These are phyloP conservation scores for Melikaiella ostensackeni DNA, from an alignment of 2,888 invertebrate genomes.

Conservation along the genomic window DNA sequence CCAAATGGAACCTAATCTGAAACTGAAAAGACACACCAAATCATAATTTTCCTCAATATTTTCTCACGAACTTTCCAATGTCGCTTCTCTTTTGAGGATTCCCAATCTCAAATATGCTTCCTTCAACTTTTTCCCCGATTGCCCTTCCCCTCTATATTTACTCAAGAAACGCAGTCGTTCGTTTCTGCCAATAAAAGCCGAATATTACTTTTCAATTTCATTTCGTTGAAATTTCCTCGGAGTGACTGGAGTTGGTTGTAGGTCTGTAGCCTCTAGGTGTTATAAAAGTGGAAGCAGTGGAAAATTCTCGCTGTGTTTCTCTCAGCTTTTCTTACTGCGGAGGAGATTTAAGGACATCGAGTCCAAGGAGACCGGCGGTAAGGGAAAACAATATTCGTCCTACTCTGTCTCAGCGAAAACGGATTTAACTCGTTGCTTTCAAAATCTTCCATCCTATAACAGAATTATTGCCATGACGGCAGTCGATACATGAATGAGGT, in stretches of 20 bases:
- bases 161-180: constrained; percentile 22
- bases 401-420: constrained; percentile 43
- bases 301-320: constrained; percentile 31
- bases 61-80: not conserved
- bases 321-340: constrained; percentile 13
- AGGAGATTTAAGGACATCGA: constrained; percentile 33
- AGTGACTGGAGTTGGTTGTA: constrained; percentile 27
- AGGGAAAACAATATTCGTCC: constrained; percentile 50
- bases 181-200: constrained; percentile 32
- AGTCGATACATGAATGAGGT: constrained; percentile 67
- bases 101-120: not conserved
- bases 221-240: constrained; percentile 29
- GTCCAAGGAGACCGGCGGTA: constrained; percentile 25
- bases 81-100: not conserved
- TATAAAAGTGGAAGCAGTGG: constrained; percentile 27
- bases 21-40: not conserved
- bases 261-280: constrained; percentile 35
- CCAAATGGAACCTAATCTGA: not conserved
- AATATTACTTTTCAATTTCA: constrained; percentile 40
- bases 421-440: constrained; percentile 40
- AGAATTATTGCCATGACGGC: constrained; percentile 63
- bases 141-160: constrained; percentile 1
- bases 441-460: constrained; percentile 56
- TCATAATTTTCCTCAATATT: not conserved
- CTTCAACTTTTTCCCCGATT: not conserved